Conservation (phyloP, 2,113 vertebrate species). For the Drymodes brunneopygia region DNA sequence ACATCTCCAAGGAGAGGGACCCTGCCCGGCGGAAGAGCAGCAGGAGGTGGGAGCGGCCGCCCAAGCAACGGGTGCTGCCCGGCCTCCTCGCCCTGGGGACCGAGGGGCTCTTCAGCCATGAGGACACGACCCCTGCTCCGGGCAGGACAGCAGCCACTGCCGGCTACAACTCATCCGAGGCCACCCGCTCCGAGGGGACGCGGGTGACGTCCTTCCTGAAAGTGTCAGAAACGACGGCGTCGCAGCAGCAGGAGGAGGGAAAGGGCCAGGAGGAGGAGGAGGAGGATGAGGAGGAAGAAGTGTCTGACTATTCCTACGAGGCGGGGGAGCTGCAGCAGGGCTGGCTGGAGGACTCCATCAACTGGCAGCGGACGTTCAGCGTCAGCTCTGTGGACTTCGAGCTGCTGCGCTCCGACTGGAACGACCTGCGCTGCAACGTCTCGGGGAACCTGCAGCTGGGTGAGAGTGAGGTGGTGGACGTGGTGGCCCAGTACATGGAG, state of each 20-base stretch:
- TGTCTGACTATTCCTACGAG: constrained; percentile 90
- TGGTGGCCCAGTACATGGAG: constrained; percentile 97
- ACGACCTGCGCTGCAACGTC: constrained; percentile 95
- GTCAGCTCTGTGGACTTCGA: constrained; percentile 94
- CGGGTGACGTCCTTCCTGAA: constrained; percentile 84
- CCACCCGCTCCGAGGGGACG: neutral
- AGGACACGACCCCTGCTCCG: neutral
- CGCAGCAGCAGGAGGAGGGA: constrained; percentile 68
- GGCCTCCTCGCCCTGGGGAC: neutral
- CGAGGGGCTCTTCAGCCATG: neutral
- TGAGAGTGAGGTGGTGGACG: constrained; percentile 91
- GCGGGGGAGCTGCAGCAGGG: constrained; percentile 75
- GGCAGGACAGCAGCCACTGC: neutral
- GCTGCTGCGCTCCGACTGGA: constrained; percentile 96
- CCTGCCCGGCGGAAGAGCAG: neutral
- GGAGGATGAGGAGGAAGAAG: constrained; percentile 76
- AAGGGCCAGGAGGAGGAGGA: constrained; percentile 65
- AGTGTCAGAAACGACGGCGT: constrained; percentile 76
- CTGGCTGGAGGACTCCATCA: constrained; percentile 93
- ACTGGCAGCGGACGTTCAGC: constrained; percentile 97
- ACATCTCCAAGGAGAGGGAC: constrained; percentile 48
- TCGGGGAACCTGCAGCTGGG: constrained; percentile 95
- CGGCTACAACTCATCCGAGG: constrained; percentile 64
- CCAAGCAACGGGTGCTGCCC: neutral
- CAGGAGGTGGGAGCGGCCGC: neutral